Base-by-base conservation (phyloP, 2,113 vertebrate genomes). In the Mionectes macconnelli region DNA sequence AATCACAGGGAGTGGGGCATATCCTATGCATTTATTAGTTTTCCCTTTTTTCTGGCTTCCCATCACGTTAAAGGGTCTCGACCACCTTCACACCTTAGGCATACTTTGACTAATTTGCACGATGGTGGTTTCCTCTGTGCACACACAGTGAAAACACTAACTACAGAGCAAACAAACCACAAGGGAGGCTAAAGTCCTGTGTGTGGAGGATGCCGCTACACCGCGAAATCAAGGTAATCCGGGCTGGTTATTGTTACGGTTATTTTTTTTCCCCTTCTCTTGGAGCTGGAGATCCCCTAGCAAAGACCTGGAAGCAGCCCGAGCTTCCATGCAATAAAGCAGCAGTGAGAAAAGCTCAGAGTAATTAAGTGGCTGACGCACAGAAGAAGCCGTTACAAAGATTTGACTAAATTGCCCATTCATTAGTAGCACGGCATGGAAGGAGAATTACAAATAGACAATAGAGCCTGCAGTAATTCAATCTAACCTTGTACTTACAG, bases 401-500 rank as follows among this genome's bases (percentile, higher is more conserved):
- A 98, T 99, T 99, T 98, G 98, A 99, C 98, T 99, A 99, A 99
- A 99, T 99, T 99, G 99, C 98, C 98, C 99, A 99, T 99, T 99
- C 98, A 99, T 99, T 99, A 99, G 98, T 97, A 98, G 98, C 97
- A 30, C 97, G 97, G 98, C 98, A 98, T 98, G 98, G 98, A 98
- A 98, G 98, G 98, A 98, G 98, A 98, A 99, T 98, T 98, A 98
- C 98, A 98, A 98, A 98, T 98, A 99, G 98, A 99, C 98, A 97
- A 98, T 98, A 98, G 98, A 98, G 98, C 98, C 98, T 97, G 98
- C 98, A 98, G 98, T 99, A 99, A 99, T 99, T 99, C 99, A 99
- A 99, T 99, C 99, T 99, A 98, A 99, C 98, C 98, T 99, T 99
- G 98, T 99, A 99, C 98, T 99, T 99, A 99, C 99, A 99, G 99